Conservation (phyloP, 2,113 vertebrate species). For the Scolopax mira region DNA sequence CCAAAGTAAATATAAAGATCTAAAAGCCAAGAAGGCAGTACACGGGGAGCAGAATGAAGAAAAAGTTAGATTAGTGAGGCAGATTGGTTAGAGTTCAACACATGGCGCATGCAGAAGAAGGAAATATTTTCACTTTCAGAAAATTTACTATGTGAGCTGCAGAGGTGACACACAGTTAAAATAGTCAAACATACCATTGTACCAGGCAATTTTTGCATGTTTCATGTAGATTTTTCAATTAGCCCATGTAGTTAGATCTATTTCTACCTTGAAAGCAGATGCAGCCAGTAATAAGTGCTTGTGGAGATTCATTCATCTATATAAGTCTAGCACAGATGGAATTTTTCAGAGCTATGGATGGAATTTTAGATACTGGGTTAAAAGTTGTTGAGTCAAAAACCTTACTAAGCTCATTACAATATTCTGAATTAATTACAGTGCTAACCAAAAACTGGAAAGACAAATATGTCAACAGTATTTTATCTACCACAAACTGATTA, state of each 20-base stretch:
- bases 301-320: not conserved
- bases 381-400: not conserved
- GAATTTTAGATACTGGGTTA: not conserved
- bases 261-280: not conserved
- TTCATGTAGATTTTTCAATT: not conserved
- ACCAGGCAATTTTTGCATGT: not conserved
- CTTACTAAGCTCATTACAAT: not conserved
- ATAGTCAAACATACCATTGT: not conserved
- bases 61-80: not conserved
- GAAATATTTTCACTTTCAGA: not conserved
- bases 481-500: slow-evolving; percentile 20
- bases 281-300: not conserved
- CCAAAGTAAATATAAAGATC: not conserved
- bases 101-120: not conserved
- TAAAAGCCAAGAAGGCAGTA: not conserved
- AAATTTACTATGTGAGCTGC: not conserved
- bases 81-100: not conserved
- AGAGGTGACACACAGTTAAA: not conserved
- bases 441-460: not conserved
- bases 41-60: not conserved
- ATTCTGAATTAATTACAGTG: slow-evolving; percentile 17
- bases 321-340: not conserved
- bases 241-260: not conserved
- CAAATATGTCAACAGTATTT: slow-evolving; percentile 33
- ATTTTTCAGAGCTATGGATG: not conserved